Conservation (phyloP, 2,797 vertebrate genomes). For the Spinus olivaceus region DNA sequence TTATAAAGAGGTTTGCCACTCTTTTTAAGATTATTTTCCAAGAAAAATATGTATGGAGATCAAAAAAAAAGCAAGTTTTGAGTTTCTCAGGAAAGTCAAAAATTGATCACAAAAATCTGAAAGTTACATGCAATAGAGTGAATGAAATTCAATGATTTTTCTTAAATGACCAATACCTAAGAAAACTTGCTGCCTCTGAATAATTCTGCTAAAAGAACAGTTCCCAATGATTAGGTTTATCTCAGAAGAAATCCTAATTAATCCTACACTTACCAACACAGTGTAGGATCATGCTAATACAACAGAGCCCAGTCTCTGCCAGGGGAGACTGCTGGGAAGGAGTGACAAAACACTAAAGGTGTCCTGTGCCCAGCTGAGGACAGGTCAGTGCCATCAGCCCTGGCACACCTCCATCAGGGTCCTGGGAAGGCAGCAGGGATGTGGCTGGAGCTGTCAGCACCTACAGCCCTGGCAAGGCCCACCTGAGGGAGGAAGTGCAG, state of each 20-base stretch:
- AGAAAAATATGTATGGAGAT: neutral
- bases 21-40: neutral
- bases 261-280: neutral
- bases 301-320: neutral
- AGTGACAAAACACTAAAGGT: accelerated
- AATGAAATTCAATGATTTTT: neutral
- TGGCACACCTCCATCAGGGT: too few relatives aligned
- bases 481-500: neutral
- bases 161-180: neutral
- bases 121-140: neutral
- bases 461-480: neutral
- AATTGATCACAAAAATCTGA: neutral
- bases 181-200: neutral
- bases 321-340: neutral
- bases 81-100: neutral
- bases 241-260: neutral
- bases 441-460: neutral
- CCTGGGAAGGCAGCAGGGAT: neutral
- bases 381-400: accelerated
- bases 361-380: accelerated
- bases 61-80: neutral
- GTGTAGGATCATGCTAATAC: neutral
- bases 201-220: neutral
- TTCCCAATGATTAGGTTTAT: neutral
- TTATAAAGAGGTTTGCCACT: neutral